Evolutionary conservation across 2,888 invertebrate genomes (phyloP).

Genomic region (Linnaemya tessellans): DNA sequence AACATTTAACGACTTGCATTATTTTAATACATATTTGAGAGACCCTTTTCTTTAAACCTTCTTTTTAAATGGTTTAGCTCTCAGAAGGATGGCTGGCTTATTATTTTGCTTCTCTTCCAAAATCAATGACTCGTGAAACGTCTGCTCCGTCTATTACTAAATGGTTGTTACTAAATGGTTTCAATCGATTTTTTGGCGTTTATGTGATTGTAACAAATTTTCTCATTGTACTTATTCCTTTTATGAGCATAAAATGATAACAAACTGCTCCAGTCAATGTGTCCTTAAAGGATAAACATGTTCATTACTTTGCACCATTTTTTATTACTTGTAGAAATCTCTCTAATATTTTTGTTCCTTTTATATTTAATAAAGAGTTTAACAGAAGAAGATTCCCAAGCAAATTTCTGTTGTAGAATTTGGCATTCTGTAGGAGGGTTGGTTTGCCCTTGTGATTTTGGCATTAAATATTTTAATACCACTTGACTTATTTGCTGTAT

Average conservation of each 20-base stretch:
- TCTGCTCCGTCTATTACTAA: background rate
- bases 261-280: constrained; percentile 18
- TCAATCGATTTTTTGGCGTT: constrained; percentile 14
- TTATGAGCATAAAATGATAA: constrained; percentile 40
- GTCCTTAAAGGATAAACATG: constrained; percentile 20
- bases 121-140: constrained; percentile 3
- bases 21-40: background rate
- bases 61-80: background rate
- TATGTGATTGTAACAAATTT: constrained; percentile 30
- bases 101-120: background rate
- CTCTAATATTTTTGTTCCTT: background rate
- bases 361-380: background rate
- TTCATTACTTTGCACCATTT: background rate
- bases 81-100: background rate
- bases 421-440: background rate
- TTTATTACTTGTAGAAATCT: background rate
- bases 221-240: constrained; percentile 38
- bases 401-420: background rate
- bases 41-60: background rate
- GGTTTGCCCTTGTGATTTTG: background rate
- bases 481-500: background rate
- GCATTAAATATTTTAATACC: background rate
- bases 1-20: background rate
- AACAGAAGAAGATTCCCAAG: background rate
- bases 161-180: background rate